A percentile compares a stretch with the other conserved stretches of the same genome.
phyloP scores from a whole-genome alignment of 2,888 invertebrate genomes.

The Noctuana brunneofusca region DNA sequence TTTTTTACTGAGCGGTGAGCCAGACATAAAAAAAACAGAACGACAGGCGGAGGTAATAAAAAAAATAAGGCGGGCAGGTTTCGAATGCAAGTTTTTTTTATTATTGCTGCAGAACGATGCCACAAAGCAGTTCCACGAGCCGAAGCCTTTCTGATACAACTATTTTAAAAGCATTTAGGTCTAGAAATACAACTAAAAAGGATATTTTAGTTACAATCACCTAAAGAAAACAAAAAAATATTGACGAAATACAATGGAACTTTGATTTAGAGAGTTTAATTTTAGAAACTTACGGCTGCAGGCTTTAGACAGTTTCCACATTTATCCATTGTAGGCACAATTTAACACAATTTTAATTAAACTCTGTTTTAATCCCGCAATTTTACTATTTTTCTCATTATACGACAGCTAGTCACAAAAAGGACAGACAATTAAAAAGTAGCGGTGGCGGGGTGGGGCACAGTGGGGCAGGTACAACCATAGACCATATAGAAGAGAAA shows the following conservation, averaged over 20 bases:
- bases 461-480: slow-evolving; percentile 51
- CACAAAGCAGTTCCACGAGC: slow-evolving; percentile 42
- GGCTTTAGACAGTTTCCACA: slow-evolving; percentile 77
- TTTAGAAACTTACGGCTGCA: slow-evolving; percentile 66
- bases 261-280: slow-evolving; percentile 42
- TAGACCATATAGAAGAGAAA: slow-evolving; percentile 30
- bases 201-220: slow-evolving; percentile 72
- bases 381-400: slow-evolving; percentile 64
- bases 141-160: slow-evolving; percentile 38
- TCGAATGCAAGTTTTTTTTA: slow-evolving; percentile 70
- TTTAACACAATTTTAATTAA: slow-evolving; percentile 48
- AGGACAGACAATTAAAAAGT: slow-evolving; percentile 50
- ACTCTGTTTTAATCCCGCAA: slow-evolving; percentile 61
- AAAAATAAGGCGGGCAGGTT: slow-evolving; percentile 80
- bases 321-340: slow-evolving; percentile 66
- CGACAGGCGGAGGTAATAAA: slow-evolving; percentile 61
- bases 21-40: slow-evolving; percentile 79
- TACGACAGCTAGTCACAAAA: slow-evolving; percentile 52
- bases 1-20: slow-evolving; percentile 72
- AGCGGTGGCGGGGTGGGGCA: slow-evolving; percentile 61
- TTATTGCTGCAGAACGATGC: slow-evolving; percentile 46
- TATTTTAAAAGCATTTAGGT: slow-evolving; percentile 38
- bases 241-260: slow-evolving; percentile 57
- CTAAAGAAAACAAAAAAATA: slow-evolving; percentile 79
- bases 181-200: slow-evolving; percentile 47